Base-by-base conservation (phyloP, 2,797 vertebrate species). In the Girardinus metallicus region DNA sequence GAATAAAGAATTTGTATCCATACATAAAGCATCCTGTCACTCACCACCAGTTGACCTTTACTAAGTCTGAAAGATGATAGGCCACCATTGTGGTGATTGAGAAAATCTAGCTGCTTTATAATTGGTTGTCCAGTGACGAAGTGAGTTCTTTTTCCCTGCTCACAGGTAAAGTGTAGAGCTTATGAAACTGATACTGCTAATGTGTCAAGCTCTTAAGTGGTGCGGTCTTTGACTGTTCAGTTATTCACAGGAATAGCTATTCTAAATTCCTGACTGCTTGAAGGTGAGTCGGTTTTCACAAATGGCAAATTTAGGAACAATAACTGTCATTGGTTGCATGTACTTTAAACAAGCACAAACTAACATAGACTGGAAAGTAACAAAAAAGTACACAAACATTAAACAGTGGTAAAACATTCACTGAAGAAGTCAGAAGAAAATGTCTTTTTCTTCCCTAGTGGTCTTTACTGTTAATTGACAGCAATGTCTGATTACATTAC, bases 1-100 rank as follows among this genome's bases (percentile, higher is more conserved):
- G 85, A 79, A 87, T 83, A 91, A 77, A 91, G 86, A 90, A 94
- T 90, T 75, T 85, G 88, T 80, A 85, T 85, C 86, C 62, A 85
- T 78, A 90, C 89, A 92, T 79, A 80, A 78, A 57, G 46, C 70
- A 85, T 85, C 78, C 77, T 83, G 88, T 89, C 91, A 89, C 85
- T 88, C 88, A 83, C 81, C 85, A 88, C 88, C 75, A 86, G 85
- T 66, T 93, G 91, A 94, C 94, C 92, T 90, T 92, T 90, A 70
- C 79, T 74, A 77, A 83, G 74, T 80, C 81, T 91, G 94, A 93
- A 95, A 95, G 86, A 80, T 53, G 91, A 95, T 88, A 89, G 81
- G 77, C 16, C 15, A 2, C 85, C 75, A 93, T 93, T 94, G 93
- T 93, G 85, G 71, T 2, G 57, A 78, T 80, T 79, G 81, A 87